A percentile compares a stretch with the other conserved stretches of the same genome.
phyloP scores from a whole-genome alignment of 2,888 invertebrate species.

The Tipula unca region DNA sequence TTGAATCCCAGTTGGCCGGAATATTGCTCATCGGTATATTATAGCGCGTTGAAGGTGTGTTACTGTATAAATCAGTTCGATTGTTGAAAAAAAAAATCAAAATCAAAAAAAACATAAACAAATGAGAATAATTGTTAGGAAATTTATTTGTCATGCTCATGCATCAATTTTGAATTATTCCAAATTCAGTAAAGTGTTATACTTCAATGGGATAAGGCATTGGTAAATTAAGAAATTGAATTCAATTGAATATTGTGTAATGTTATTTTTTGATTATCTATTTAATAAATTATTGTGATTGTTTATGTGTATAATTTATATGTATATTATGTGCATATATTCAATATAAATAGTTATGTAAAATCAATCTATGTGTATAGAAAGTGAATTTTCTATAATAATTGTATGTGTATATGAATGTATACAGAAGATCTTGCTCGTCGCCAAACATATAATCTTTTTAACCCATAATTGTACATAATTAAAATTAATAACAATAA shows the following conservation, averaged over 20 bases:
- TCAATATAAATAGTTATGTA: background rate
- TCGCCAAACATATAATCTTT: background rate
- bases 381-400: background rate
- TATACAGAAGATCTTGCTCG: too few species aligned
- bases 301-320: background rate
- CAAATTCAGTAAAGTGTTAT: background rate
- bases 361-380: background rate
- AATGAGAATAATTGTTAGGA: background rate
- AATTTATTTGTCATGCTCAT: background rate
- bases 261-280: background rate
- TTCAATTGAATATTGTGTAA: background rate
- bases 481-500: background rate
- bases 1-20: background rate
- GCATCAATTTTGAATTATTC: background rate
- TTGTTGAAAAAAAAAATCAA: background rate
- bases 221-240: background rate
- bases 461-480: background rate
- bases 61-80: background rate
- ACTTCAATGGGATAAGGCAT: background rate
- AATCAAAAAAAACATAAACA: background rate
- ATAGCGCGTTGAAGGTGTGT: background rate
- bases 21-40: background rate
- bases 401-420: background rate
- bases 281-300: background rate
- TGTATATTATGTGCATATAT: background rate